Evolutionary conservation across 2,797 vertebrate species (phyloP), one percentile per base, ranked within the genome.

Genomic region (Sebastes cheni): DNA sequence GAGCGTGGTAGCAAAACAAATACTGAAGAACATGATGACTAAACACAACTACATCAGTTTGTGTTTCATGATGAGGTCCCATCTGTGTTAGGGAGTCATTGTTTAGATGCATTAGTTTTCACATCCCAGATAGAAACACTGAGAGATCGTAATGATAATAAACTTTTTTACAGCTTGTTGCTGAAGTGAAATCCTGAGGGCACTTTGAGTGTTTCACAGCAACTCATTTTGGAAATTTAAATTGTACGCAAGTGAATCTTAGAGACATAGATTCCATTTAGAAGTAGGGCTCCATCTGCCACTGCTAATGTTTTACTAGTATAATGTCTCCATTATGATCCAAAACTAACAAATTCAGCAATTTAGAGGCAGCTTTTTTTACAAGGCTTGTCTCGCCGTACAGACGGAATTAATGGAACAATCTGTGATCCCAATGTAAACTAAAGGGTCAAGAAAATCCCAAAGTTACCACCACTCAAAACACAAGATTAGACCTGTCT

Each of bases 71-170:
- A 65, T 23, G 6, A 85, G 72, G 12, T 23, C 46, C 68, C 77
- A 77, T 82, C 86, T 88, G 89, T 30, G 74, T 61, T 42, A 13
- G 13, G 16, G 10, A 39, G 61, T 50, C 65, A 8, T 25, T 22
- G 52, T 58, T 39, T 7, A 12, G 62, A 71, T 16, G 22, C 32
- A 50, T 75, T 60, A 36, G 39, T 50, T 64, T 55, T 5, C 32
- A 58, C 58, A 18, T 62, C 59, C 29, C 59, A 60, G 50, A 59
- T 39, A 39, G 27, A 68, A 55, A 70, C 67, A 27, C 75, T 4
- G 27, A 55, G 34, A 62, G 16, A 39, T 36, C 8, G 32, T 54
- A 13, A 84, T 11, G 66, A 52, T 46, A 27, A 58, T 50, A 27
- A 52, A 70, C 34, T 39, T 11, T 67, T 39, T 54, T 64, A 70